Base-by-base conservation (phyloP, 2,113 vertebrate species). In the Xerus inauris region DNA sequence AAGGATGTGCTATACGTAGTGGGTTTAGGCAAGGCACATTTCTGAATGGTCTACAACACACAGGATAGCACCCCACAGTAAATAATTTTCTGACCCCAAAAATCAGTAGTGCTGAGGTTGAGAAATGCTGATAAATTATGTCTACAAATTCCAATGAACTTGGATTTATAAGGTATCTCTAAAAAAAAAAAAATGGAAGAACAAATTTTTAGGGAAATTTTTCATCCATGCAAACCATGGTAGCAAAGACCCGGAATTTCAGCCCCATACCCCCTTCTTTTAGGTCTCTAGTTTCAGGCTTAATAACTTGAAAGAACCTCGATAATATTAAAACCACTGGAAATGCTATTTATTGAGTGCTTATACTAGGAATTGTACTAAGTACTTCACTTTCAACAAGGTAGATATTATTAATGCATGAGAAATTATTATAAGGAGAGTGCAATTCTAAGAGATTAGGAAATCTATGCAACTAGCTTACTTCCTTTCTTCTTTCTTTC, bases 371-470 rank as follows among this genome's bases (percentile, higher is more conserved):
- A 49, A 80, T 62, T 79, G 7, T 57, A 17, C 14, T 87, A 88
- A 81, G 42, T 14, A 40, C 42, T 95, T 97, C 40, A 35, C 32
- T 95, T 82, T 35, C 42, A 83, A 64, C 14, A 49, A 95, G 19
- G 20, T 51, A 45, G 8, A 4, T 75, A 67, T 62, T 92, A 90
- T 80, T 75, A 87, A 84, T 79, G 35, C 10, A 35, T 49, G 16
- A 82, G 45, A 51, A 91, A 67, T 75, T 93, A 69, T 32, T n/a
- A 32, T 38, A 81, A 89, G 42, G 64, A 64, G 89, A 90, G 64
- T 64, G 32, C 75, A 8, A 22, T 94, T 90, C 32, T 49, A 42
- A 64, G 67, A 92, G 67, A 85, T 47, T 51, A 49, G 95, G 51
- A 95, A 35, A 28, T n/a, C 75, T 64, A 28, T 40, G 26, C 1